Conservation (phyloP, 2,113 vertebrate genomes). For the Hemiscyllium ocellatum region DNA sequence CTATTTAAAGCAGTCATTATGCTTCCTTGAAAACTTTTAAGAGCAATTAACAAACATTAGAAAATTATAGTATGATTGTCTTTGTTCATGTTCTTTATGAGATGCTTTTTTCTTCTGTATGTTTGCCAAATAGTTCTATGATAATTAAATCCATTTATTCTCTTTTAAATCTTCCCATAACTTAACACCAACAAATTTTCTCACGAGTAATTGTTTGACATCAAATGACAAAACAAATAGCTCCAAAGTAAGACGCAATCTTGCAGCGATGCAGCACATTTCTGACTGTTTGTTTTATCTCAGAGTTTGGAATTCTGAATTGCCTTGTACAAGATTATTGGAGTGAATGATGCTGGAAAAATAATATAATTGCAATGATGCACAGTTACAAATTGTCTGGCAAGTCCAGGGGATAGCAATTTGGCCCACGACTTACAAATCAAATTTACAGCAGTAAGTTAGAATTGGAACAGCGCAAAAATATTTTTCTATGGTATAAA, state of each 20-base stretch:
- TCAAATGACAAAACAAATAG: neutral
- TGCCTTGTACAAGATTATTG: neutral
- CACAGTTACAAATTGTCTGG: neutral
- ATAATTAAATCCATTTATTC: neutral
- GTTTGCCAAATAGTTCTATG: neutral
- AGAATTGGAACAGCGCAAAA: neutral
- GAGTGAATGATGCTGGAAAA: neutral
- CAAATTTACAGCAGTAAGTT: neutral
- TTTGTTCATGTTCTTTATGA: neutral
- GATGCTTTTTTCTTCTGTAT: neutral
- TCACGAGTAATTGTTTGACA: neutral
- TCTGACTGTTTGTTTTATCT: neutral
- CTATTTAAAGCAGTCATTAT: neutral
- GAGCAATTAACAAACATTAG: neutral
- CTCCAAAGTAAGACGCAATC: neutral
- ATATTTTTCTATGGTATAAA: neutral
- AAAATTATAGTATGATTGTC: neutral
- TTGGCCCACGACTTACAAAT: neutral
- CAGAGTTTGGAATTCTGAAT: neutral
- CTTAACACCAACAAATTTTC: neutral
- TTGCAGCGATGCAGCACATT: neutral
- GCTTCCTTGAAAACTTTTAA: neutral
- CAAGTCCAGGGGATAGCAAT: neutral
- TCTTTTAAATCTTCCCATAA: neutral
- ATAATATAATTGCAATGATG: neutral